These are phyloP conservation scores for Anguilla obscura DNA, from an alignment of 2,797 vertebrate species.

Conservation along the genomic window DNA sequence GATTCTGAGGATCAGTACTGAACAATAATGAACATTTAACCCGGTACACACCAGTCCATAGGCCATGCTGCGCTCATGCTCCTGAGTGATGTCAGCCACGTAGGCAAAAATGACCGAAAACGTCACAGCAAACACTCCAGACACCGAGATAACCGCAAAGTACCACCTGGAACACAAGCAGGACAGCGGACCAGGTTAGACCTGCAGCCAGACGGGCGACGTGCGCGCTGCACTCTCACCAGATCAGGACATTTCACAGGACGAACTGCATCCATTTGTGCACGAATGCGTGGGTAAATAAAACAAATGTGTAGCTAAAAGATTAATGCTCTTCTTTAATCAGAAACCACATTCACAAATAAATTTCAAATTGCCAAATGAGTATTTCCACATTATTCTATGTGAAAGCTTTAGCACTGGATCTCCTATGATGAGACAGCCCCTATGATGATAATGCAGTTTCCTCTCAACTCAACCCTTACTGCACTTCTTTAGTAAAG, in stretches of 20 bases:
- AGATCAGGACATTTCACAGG: background rate
- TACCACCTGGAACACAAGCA: slow-evolving; percentile 75
- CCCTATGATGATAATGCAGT: background rate
- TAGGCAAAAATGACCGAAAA: slow-evolving; percentile 88
- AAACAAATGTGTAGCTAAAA: background rate
- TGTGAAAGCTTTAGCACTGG: background rate
- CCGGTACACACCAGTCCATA: slow-evolving; percentile 77
- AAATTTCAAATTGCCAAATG: background rate
- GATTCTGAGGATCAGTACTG: background rate
- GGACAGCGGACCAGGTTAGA: background rate
- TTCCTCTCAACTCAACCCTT: background rate
- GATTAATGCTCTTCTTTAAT: background rate
- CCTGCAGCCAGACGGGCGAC: background rate
- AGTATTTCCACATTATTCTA: background rate
- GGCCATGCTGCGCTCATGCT: slow-evolving; percentile 87
- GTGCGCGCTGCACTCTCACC: background rate
- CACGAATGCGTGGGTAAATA: background rate
- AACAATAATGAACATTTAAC: background rate
- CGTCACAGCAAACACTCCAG: slow-evolving; percentile 84
- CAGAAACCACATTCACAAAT: background rate
- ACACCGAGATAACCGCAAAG: slow-evolving; percentile 85
- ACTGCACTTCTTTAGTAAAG: background rate
- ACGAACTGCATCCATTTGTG: background rate
- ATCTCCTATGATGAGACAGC: background rate
- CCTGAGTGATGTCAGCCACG: slow-evolving; percentile 86